A percentile compares a stretch with the other conserved stretches of the same genome.
phyloP scores from a whole-genome alignment of 2,888 invertebrate genomes.

The Ichneumoninae sp. region DNA sequence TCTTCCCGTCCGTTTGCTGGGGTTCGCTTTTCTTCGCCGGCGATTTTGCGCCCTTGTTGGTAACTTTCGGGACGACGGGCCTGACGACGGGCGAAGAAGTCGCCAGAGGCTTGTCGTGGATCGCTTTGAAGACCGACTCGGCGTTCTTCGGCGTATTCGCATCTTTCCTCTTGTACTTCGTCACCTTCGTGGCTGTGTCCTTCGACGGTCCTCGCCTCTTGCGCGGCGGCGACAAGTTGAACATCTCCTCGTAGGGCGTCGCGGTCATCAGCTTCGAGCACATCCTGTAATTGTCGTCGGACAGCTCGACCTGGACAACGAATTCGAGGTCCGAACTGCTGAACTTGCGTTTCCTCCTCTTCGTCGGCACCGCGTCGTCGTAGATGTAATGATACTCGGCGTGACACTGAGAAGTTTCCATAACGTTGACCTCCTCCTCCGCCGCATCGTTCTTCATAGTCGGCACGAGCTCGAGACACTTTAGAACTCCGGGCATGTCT shows the following conservation, averaged over 20 bases:
- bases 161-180: constrained; percentile 64
- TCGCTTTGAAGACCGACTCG: constrained; percentile 46
- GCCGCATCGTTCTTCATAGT: constrained; percentile 71
- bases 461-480: constrained; percentile 79
- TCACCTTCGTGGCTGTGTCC: constrained; percentile 16
- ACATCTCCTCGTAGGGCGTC: constrained; percentile 77
- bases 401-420: constrained; percentile 53
- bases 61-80: constrained; percentile 49
- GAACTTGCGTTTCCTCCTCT: constrained; percentile 75
- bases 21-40: constrained; percentile 46
- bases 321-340: constrained; percentile 75
- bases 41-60: constrained; percentile 43
- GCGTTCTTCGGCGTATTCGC: constrained; percentile 22
- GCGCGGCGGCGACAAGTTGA: constrained; percentile 73
- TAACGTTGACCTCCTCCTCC: constrained; percentile 39
- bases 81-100: constrained; percentile 77
- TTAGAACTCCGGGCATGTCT: constrained; percentile 77
- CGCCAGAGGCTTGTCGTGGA: constrained; percentile 73
- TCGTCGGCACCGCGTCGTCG: constrained; percentile 74
- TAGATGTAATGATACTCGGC: constrained; percentile 74
- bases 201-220: constrained; percentile 67
- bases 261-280: constrained; percentile 71
- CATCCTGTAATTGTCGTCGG: constrained; percentile 68
- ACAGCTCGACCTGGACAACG: constrained; percentile 68
- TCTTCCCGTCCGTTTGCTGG: constrained; percentile 39